Evolutionary conservation across 2,797 vertebrate species (phyloP), one percentile per base, ranked within the genome.

Genomic region (Acipenser ruthenus): DNA sequence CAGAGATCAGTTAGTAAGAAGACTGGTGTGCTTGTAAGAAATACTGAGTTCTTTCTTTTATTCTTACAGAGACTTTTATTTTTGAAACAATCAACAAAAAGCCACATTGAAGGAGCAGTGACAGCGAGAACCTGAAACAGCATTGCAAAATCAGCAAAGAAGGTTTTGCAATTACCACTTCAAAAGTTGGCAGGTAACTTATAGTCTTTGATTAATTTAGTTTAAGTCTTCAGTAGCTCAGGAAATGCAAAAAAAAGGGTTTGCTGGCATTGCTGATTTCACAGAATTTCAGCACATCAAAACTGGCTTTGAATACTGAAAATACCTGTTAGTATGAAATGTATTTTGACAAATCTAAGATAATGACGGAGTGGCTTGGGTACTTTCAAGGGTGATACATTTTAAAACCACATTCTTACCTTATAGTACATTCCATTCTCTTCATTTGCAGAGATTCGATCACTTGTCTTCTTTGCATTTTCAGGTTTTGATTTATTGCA

Each of bases 341-440:
- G 81, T 82, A 87, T 91, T 91, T 89, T 91, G 87, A 88, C 86
- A 91, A 91, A 90, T 90, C 82, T 85, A 81, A 85, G 87, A 86
- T 87, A 86, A 87, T 82, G 83, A 85, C 77, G 72, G 61, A 58
- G 76, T 77, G 71, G 79, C 68, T 70, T 66, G 58, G 66, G 72
- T 37, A 50, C 64, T 81, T 75, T 72, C 73, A 82, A 70, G 74
- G 70, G 70, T 55, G 64, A 76, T 67, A 70, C 1, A 18, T 71
- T 78, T 72, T 49, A 64, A 5, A 67, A 18, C 63, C 69, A 70
- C 67, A 67, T 49, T 63, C 73, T 83, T 91, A 97, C 94, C 93
- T 93, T 90, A 72, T 68, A 70, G 62, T 74, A 73, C 59, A 70
- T 78, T 79, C 70, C 82, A 73, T 75, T 73, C 63, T 81, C 80